Conservation (phyloP, 1,140 invertebrate genomes). For the Onthophagus taurus region DNA sequence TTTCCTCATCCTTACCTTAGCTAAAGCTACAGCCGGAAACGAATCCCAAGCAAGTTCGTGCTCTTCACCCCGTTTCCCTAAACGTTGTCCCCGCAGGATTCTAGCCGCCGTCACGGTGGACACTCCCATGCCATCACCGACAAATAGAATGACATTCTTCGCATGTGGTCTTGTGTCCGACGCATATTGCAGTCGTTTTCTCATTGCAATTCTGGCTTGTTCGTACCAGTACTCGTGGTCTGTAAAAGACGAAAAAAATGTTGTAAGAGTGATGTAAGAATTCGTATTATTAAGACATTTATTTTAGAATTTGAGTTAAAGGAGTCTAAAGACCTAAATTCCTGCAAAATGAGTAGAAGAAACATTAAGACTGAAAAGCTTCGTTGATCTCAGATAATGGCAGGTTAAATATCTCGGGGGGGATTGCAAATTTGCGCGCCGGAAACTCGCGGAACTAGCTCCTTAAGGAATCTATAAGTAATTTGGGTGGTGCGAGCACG, state of each 20-base stretch:
- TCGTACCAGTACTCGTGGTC: conserved; percentile 43
- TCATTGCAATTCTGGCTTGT: conserved; percentile 55
- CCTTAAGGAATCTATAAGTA: no score
- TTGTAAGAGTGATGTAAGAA: no score
- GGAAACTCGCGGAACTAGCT: no score
- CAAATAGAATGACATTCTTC: conserved; percentile 47
- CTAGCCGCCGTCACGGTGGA: conserved; percentile 59
- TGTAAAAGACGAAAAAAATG: conserved; percentile 25
- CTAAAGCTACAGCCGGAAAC: conserved; percentile 55
- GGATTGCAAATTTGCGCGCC: no score
- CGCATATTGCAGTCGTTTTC: conserved; percentile 47
- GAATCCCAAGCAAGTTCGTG: conserved; percentile 53
- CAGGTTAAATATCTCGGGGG: no score
- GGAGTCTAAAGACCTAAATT: no score
- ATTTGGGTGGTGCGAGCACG: no score
- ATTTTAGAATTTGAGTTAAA: no score
- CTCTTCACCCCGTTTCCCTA: conserved; percentile 48
- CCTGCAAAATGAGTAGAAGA: no score
- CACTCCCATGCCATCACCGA: conserved; percentile 69
- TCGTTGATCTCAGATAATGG: no score
- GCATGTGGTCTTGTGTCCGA: conserved; percentile 45
- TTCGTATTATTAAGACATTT: no score
- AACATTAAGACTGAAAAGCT: no score
- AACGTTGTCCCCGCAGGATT: conserved; percentile 43
- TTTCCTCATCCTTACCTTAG: conserved; percentile 43